A percentile compares a stretch with the other conserved stretches of the same genome.
Conservation (phyloP, 2,797 vertebrate species). For the Uromys caudimaculatus region DNA sequence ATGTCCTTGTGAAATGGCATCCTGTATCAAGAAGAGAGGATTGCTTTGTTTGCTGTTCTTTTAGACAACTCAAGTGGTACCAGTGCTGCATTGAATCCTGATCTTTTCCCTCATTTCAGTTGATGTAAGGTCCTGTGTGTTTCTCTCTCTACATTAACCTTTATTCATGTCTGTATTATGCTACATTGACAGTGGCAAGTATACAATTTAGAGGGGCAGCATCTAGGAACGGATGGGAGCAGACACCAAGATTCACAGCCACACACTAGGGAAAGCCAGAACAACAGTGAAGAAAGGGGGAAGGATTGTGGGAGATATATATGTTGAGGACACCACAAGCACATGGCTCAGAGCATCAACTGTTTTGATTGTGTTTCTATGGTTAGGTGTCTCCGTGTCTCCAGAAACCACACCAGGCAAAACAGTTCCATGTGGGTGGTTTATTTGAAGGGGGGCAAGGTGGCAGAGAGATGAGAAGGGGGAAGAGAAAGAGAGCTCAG, state of each 20-base stretch:
- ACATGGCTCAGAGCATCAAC: not conserved
- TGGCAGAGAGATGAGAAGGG: too few relatives aligned
- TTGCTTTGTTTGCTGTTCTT: not conserved
- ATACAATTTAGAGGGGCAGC: too few relatives aligned
- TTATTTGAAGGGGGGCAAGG: too few relatives aligned
- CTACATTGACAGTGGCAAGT: too few relatives aligned
- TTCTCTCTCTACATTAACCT: not conserved
- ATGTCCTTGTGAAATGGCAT: not conserved
- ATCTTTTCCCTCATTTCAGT: not conserved
- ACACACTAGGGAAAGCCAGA: not conserved
- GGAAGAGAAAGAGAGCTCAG: too few relatives aligned
- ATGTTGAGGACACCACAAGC: not conserved
- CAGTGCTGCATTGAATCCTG: not conserved
- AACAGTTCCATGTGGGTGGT: too few relatives aligned
- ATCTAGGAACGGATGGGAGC: not conserved
- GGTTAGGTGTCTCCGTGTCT: too few relatives aligned
- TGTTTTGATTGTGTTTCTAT: too few relatives aligned
- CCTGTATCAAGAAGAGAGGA: not conserved
- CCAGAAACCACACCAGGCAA: too few relatives aligned
- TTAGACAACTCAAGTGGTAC: fast-evolving
- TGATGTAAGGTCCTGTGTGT: not conserved
- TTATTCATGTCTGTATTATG: not conserved
- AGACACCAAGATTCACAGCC: not conserved
- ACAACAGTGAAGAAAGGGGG: not conserved
- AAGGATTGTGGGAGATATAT: too few relatives aligned